Conservation (phyloP, 2,797 vertebrate genomes). For the Diglossa cyanea region DNA sequence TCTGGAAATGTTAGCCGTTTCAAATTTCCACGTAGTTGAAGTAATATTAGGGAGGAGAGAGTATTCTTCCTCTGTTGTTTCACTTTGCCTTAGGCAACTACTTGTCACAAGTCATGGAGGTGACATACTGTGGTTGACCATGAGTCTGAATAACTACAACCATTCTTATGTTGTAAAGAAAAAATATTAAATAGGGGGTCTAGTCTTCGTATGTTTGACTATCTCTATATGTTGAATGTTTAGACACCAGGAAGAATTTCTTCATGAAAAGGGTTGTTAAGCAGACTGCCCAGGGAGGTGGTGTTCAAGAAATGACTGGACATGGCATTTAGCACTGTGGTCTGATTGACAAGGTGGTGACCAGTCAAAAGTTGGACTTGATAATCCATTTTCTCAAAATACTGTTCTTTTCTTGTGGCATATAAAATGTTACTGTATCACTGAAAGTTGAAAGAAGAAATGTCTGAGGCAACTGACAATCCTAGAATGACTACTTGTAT, state of each 20-base stretch:
- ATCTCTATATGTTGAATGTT: neutral
- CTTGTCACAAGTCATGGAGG: neutral
- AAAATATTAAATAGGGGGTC: neutral
- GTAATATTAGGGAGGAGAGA: neutral
- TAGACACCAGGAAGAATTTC: neutral
- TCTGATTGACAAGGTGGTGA: neutral
- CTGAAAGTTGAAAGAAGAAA: neutral
- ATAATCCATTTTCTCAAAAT: neutral
- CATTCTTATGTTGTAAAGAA: neutral
- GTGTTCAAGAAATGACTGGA: neutral
- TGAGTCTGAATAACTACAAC: neutral
- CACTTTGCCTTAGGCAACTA: neutral
- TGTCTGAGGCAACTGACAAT: neutral
- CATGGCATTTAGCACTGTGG: neutral
- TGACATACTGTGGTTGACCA: neutral
- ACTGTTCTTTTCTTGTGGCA: neutral
- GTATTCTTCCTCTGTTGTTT: neutral
- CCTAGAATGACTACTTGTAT: neutral
- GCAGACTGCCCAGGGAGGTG: no score
- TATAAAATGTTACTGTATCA: neutral
- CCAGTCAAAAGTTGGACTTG: neutral
- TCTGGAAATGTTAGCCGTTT: neutral
- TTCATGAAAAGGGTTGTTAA: neutral
- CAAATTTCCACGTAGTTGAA: neutral
- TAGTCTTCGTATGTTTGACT: neutral